Evolutionary conservation across 2,113 vertebrate species (phyloP), one percentile per base, ranked within the genome.

Genomic region (Cottus gobio): DNA sequence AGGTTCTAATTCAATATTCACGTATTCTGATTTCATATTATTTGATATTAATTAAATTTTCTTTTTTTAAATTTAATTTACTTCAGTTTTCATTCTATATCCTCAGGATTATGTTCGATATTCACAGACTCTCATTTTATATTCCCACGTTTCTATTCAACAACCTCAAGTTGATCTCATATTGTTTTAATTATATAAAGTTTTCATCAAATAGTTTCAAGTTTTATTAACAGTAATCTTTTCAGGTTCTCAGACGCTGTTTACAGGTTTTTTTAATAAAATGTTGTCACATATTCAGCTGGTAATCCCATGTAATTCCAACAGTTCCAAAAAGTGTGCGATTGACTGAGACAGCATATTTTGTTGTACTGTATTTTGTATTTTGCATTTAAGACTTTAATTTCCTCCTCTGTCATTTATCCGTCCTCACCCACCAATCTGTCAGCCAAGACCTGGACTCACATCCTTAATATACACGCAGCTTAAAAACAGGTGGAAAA

Each of bases 401-500:
- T 72, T 87, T 39, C 11, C 7, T 68, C 82, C 1, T 18, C 11
- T 31, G 24, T 28, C 28, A 54, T 16, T 62, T 64, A 54, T 42
- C 22, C 15, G 5, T 56, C 64, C 58, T 56, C 80, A 46, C 44
- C 11, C 18, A 58, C 54, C 75, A 70, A 36, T 75, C 80, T 67
- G 65, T 84, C 80, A 85, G 42, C 65, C 46, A 30, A 61, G 61
- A 36, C 70, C 61, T 26, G 24, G 50, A 28, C 50, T 2, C 62
- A 39, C 52, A 72, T 56, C 12, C 31, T 50, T 66, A 5, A 77
- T 57, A 63, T 64, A 2, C 5, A 22, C 54, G 4, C 1, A 7
- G 57, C 72, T 66, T n/a, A 30, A 75, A 81, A 76, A 75, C 16
- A 75, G 54, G 4, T 42, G 44, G 30, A 57, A 67, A 78, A 61